Percentiles rank a stretch among this genome's conserved stretches.
phyloP scores from a whole-genome alignment of 2,888 invertebrate species.

The Auanema sp. region DNA sequence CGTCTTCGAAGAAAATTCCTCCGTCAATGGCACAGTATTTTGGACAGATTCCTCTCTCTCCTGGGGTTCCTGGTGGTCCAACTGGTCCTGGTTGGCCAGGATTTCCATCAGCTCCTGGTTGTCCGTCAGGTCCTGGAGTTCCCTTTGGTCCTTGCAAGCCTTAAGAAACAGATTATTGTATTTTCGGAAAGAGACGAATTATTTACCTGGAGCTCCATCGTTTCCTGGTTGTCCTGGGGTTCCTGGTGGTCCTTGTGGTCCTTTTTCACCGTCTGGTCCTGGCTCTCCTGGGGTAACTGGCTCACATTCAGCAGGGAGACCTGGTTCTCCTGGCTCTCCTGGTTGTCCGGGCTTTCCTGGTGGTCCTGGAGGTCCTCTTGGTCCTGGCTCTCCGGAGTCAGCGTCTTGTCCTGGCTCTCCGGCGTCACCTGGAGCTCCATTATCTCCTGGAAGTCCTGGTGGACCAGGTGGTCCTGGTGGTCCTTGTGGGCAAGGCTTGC shows the following conservation, averaged over 20 bases:
- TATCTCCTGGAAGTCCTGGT: slow-evolving; percentile 29
- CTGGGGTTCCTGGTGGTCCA: slow-evolving; percentile 21
- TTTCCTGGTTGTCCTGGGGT: slow-evolving; percentile 41
- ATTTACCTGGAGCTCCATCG: slow-evolving; percentile 39
- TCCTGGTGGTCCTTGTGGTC: slow-evolving; percentile 42
- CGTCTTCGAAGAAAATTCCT: slow-evolving; percentile 61
- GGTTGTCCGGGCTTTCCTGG: slow-evolving; percentile 46
- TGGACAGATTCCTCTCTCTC: slow-evolving; percentile 38
- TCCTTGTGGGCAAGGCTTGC: slow-evolving; percentile 42
- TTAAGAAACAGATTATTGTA: not conserved
- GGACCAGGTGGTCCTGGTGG: slow-evolving; percentile 32
- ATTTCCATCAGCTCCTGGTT: slow-evolving; percentile 36
- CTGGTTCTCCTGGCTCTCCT: slow-evolving; percentile 43
- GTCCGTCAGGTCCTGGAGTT: slow-evolving; percentile 32
- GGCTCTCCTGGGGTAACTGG: slow-evolving; percentile 42
- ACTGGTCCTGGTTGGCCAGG: slow-evolving; percentile 17
- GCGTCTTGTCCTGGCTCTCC: slow-evolving; percentile 48
- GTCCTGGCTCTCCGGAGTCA: slow-evolving; percentile 46
- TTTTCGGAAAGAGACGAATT: not conserved
- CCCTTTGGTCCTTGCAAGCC: slow-evolving; percentile 23
- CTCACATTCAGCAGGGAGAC: slow-evolving; percentile 40
- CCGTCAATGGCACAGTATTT: slow-evolving; percentile 56
- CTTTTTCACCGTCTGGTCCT: slow-evolving; percentile 28
- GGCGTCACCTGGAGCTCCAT: slow-evolving; percentile 44
- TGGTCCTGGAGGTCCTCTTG: slow-evolving; percentile 46